A percentile compares a stretch with the other conserved stretches of the same genome.
Evolutionary conservation across 1,140 invertebrate species (phyloP).

Genomic region (Antheraea pernyi): DNA sequence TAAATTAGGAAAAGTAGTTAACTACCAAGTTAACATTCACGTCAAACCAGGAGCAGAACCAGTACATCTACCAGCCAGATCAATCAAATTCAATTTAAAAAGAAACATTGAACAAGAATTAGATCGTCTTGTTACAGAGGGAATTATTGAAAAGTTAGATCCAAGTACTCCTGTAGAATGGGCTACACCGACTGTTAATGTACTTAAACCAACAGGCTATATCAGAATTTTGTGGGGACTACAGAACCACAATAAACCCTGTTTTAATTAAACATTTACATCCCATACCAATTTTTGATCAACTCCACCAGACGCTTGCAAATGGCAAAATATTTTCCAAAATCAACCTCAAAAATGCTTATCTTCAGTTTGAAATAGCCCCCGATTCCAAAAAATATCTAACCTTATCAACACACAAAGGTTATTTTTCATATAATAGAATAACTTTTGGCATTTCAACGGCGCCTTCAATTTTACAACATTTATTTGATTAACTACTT

Average conservation of each 20-base stretch:
- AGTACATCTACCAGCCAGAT: conserved; percentile 8
- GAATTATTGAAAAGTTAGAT: conserved; percentile 15
- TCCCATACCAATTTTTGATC: conserved; percentile 19
- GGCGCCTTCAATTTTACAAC: conserved; percentile 60
- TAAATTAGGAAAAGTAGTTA: conserved; percentile 18
- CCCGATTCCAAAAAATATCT: conserved; percentile 12
- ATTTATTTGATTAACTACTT: conserved; percentile 27
- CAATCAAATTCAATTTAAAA: conserved; percentile 15
- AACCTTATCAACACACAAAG: conserved; percentile 15
- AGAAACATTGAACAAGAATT: conserved; percentile 18
- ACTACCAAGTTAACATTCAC: conserved; percentile 16
- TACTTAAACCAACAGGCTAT: conserved; percentile 14
- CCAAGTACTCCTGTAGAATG: not conserved
- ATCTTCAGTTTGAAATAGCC: no score
- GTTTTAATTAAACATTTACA: conserved; percentile 16
- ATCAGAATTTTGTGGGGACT: conserved; percentile 15
- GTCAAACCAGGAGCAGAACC: conserved; percentile 11
- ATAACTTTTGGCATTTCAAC: conserved; percentile 61
- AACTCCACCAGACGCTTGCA: conserved; percentile 15
- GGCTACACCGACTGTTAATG: conserved; percentile 20
- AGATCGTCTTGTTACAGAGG: conserved; percentile 14
- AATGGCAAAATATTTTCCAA: conserved; percentile 13
- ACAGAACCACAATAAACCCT: conserved; percentile 16
- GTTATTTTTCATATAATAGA: conserved; percentile 16
- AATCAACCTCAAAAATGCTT: conserved; percentile 21